A percentile compares a stretch with the other conserved stretches of the same genome.
Evolutionary conservation across 92 coral and sea anemone species (phyloP).

Genomic region (Scolanthus callimorphus): DNA sequence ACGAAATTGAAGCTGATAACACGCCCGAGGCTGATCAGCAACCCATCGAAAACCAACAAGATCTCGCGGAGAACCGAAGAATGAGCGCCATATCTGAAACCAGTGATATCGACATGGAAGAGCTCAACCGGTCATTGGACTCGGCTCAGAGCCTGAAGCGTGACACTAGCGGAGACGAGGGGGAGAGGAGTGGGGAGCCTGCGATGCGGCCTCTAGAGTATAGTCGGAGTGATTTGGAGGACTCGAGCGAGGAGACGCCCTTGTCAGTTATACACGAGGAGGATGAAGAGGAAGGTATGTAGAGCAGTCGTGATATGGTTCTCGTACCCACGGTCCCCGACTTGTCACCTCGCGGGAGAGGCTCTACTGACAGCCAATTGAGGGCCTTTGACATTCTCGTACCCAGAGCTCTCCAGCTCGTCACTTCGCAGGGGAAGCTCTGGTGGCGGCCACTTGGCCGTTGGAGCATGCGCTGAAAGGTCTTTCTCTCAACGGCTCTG

Average conservation of each 20-base stretch:
- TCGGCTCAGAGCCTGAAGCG: slow-evolving; percentile 39
- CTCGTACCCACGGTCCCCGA: too few species aligned
- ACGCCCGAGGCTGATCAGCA: slow-evolving; percentile 22
- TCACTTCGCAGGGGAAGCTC: too few species aligned
- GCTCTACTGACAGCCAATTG: too few species aligned
- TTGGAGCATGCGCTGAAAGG: too few species aligned
- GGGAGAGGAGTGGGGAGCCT: slow-evolving; percentile 25
- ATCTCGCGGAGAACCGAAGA: slow-evolving; percentile 1
- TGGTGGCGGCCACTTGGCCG: too few species aligned
- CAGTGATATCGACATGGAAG: slow-evolving; percentile 74
- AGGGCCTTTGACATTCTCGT: too few species aligned
- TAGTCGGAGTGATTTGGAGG: slow-evolving; percentile 79
- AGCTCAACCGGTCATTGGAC: slow-evolving; percentile 46
- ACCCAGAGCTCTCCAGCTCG: too few species aligned
- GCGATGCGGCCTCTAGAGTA: slow-evolving; percentile 56
- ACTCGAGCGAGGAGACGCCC: slow-evolving; percentile 60
- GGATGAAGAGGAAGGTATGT: slow-evolving; percentile 73
- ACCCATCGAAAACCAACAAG: slow-evolving; percentile 14
- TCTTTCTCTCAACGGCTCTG: too few species aligned
- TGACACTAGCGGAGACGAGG: background rate
- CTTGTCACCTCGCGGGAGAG: too few species aligned
- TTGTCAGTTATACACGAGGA: slow-evolving; percentile 93
- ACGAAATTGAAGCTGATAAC: slow-evolving; percentile 4
- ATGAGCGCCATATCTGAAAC: slow-evolving; percentile 39
- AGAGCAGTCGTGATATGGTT: too few species aligned